Conservation (phyloP, 2,888 invertebrate species). For the Tiliacea aurago region DNA sequence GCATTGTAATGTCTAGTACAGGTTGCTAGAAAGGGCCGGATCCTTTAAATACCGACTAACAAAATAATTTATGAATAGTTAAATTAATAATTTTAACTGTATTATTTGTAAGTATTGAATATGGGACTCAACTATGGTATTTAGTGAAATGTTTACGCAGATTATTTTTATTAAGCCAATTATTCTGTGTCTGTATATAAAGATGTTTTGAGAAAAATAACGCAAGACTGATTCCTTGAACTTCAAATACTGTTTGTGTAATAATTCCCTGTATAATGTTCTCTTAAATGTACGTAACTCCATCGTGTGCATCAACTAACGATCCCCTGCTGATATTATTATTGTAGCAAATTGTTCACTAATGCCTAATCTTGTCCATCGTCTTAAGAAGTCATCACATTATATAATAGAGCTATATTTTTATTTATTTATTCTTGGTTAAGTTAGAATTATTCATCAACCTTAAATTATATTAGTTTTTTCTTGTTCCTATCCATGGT, state of each 20-base stretch:
- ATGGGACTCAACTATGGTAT: slow-evolving; percentile 90
- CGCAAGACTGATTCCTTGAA: slow-evolving; percentile 86
- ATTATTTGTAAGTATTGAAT: slow-evolving; percentile 86
- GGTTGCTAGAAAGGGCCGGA: slow-evolving; percentile 86
- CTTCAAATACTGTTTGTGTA: slow-evolving; percentile 69
- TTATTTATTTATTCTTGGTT: slow-evolving; percentile 86
- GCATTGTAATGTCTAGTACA: slow-evolving; percentile 77
- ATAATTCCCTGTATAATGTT: slow-evolving; percentile 57
- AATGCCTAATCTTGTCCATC: slow-evolving; percentile 88
- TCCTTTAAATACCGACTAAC: slow-evolving; percentile 79
- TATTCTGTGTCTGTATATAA: slow-evolving; percentile 86
- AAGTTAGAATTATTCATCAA: slow-evolving; percentile 77
- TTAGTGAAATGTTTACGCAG: slow-evolving; percentile 84
- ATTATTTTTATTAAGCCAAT: slow-evolving; percentile 77
- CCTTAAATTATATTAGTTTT: slow-evolving; percentile 68
- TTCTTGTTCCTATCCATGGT: slow-evolving; percentile 82
- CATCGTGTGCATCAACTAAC: slow-evolving; percentile 17
- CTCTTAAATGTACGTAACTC: slow-evolving; percentile 49
- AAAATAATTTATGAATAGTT: slow-evolving; percentile 80
- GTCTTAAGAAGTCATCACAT: slow-evolving; percentile 86
- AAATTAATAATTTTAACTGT: slow-evolving; percentile 77
- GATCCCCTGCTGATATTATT: slow-evolving; percentile 69
- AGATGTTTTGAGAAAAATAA: slow-evolving; percentile 77
- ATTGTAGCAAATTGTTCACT: slow-evolving; percentile 78
- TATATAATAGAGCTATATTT: slow-evolving; percentile 82